These are phyloP conservation scores for Neuroterus valhalla DNA, from an alignment of 1,140 invertebrate genomes.

Conservation along the genomic window DNA sequence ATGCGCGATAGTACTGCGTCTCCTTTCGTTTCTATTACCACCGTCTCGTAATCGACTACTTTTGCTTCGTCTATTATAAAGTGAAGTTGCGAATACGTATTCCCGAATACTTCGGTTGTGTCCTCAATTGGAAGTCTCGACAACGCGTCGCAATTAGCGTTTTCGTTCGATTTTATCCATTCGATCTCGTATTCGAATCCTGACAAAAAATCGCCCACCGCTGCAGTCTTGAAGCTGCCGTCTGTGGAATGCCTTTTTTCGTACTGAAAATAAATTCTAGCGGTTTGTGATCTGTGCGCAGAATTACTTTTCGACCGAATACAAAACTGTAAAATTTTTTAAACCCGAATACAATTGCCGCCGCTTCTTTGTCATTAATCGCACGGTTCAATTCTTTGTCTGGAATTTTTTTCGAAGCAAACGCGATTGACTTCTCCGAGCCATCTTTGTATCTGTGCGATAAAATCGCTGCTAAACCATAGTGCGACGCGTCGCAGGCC, in stretches of 20 bases:
- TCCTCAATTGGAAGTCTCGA: conserved; percentile 58
- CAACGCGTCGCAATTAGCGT: conserved; percentile 59
- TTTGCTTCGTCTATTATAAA: conserved; percentile 9
- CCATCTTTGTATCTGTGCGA: conserved; percentile 21
- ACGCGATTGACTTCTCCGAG: conserved; percentile 3
- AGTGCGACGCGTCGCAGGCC: neutral
- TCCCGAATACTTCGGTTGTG: conserved; percentile 23
- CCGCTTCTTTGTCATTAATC: conserved; percentile 75
- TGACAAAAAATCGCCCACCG: conserved; percentile 63
- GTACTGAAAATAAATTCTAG: conserved; percentile 69
- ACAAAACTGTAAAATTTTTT: conserved; percentile 76
- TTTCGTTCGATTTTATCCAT: conserved; percentile 53
- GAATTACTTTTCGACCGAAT: conserved; percentile 71
- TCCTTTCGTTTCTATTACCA: too few relatives aligned
- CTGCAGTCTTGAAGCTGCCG: conserved; percentile 59
- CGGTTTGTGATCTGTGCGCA: conserved; percentile 68
- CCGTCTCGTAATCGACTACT: too few relatives aligned
- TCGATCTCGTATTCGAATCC: conserved; percentile 64
- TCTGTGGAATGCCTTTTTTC: conserved; percentile 56
- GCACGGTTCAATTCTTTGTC: neutral
- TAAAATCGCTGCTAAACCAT: conserved; percentile 21
- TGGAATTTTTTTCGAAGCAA: conserved; percentile 23
- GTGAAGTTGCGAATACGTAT: conserved; percentile 16
- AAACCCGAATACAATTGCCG: conserved; percentile 75
- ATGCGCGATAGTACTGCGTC: too few relatives aligned